Evolutionary conservation across 2,888 invertebrate species (phyloP).

Genomic region (Pachliopta kotzebuea): DNA sequence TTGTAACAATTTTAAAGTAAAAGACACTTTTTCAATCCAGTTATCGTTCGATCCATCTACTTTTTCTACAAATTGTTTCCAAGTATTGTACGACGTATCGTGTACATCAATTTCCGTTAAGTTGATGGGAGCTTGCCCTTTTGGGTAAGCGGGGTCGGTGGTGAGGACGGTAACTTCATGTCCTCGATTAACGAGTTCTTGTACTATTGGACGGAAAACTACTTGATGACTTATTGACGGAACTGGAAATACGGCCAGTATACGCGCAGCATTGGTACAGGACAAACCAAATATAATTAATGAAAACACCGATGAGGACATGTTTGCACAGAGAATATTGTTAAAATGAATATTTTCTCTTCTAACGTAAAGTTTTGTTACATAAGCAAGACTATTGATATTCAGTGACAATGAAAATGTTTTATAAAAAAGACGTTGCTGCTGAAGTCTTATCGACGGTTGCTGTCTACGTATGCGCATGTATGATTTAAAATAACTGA

Average conservation of each 20-base stretch:
- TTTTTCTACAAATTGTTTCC: slow-evolving; percentile 11
- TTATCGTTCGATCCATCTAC: not conserved
- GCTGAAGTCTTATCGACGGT: no score
- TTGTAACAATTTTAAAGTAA: not conserved
- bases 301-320: not conserved
- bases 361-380: no score
- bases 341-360: no score
- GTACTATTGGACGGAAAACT: slow-evolving; percentile 29
- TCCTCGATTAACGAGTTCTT: slow-evolving; percentile 45
- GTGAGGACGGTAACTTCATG: slow-evolving; percentile 50
- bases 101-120: slow-evolving; percentile 44
- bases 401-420: no score
- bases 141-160: slow-evolving; percentile 38
- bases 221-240: slow-evolving; percentile 34
- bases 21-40: slow-evolving; percentile 2
- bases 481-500: no score
- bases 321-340: slow-evolving; percentile 1
- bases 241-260: slow-evolving; percentile 28
- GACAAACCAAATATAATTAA: slow-evolving; percentile 1
- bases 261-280: slow-evolving; percentile 31
- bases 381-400: no score
- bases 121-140: slow-evolving; percentile 37
- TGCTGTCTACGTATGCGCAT: no score
- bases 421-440: no score
- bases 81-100: slow-evolving; percentile 27